Evolutionary conservation across 2,888 invertebrate genomes (phyloP).

Genomic region (Agonopterix heracliana): DNA sequence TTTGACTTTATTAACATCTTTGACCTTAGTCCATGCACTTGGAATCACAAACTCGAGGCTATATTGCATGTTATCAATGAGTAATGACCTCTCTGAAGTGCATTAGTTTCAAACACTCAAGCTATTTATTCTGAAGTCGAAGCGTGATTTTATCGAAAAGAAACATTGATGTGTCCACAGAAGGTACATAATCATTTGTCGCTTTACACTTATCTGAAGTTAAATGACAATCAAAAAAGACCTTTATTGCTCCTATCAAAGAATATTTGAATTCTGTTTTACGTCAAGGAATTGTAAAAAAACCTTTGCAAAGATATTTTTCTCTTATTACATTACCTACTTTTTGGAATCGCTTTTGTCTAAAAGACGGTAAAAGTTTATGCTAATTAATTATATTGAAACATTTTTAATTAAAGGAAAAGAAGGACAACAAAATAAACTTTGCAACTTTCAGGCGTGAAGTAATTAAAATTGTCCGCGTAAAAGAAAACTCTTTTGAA

Average conservation of each 20-base stretch:
- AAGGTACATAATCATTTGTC: slow-evolving; percentile 21
- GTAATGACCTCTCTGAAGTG: neutral
- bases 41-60: neutral
- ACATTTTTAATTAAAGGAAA: slow-evolving; percentile 22
- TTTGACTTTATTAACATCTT: neutral
- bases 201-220: neutral
- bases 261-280: too few relatives aligned
- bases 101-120: neutral
- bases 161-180: slow-evolving; percentile 23
- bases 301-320: too few relatives aligned
- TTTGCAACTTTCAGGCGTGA: slow-evolving; percentile 11
- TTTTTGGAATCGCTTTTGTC: too few relatives aligned
- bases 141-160: slow-evolving; percentile 19
- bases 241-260: too few relatives aligned
- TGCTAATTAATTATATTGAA: slow-evolving; percentile 11
- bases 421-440: slow-evolving; percentile 10
- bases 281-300: too few relatives aligned
- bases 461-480: slow-evolving; percentile 12
- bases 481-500: neutral
- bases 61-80: slow-evolving; percentile 1
- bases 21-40: neutral
- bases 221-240: too few relatives aligned
- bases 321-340: too few relatives aligned
- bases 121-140: neutral
- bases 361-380: neutral